Evolutionary conservation across 35 echinoderm and acorn worm genomes (phyloP), one percentile per base, ranked within the genome.

Genomic region (Ophioderma brevispina): DNA sequence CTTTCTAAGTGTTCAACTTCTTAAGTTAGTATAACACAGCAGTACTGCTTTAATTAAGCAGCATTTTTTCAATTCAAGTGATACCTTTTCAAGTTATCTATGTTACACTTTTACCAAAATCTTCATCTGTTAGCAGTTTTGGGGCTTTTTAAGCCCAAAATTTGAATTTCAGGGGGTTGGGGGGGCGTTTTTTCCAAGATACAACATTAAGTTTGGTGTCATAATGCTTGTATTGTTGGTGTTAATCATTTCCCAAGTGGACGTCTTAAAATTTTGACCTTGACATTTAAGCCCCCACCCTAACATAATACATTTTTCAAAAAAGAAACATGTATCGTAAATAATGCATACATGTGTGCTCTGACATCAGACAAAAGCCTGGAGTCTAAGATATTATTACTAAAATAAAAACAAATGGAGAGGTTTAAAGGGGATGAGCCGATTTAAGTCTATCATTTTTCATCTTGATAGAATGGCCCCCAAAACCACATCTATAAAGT

Each of bases 181-280:
- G 75, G 75, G 23, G 23, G 75, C 6, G 33, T 28, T 76, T 28
- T 76, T 76, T 35, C n/a, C 5, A 76, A 76, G 75, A 4, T 25
- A 76, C 75, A 76, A 76, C 75, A 76, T 76, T 76, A 79, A 25
- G 30, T 25, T 31, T 79, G 77, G 77, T 79, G 23, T 79, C 77
- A 79, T 32, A 79, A 79, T 79, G 77, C 77, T 79, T 79, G 77
- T 79, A 79, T 79, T 79, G 77, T 32, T 79, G 37, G 77, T 79
- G 23, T 79, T 79, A 79, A 79, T 79, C 77, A 79, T 79, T 31
- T 79, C 77, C 77, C 77, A 79, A 79, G 37, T 79, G 77, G 77
- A 34, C 32, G 77, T 79, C 77, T 79, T 34, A 33, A 79, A 79
- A 79, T 79, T 79, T 34, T 79, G 77, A 79, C 77, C 77, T 79